A percentile compares a stretch with the other conserved stretches of the same genome.
Evolutionary conservation across 2,797 vertebrate genomes (phyloP).

Genomic region (Liasis olivaceus): DNA sequence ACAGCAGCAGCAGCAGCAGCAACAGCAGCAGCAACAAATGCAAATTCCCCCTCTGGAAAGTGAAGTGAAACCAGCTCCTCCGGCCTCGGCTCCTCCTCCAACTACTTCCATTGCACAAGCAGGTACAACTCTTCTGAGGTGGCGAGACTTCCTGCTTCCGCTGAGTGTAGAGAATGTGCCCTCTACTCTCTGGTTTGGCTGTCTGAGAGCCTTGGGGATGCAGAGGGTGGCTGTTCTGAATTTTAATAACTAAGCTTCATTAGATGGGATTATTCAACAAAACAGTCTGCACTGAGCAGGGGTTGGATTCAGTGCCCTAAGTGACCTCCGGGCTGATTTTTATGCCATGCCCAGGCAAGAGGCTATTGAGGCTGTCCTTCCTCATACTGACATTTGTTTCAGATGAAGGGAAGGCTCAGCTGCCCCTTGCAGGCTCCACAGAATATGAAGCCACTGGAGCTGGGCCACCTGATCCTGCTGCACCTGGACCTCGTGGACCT

Average conservation of each 20-base stretch:
- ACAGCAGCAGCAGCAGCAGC: conserved; percentile 77
- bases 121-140: conserved; percentile 52
- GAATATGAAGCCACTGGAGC: conserved; percentile 84
- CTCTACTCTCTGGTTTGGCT: background rate
- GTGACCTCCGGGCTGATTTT: background rate
- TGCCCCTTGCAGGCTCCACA: conserved; percentile 78
- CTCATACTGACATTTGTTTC: background rate
- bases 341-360: background rate
- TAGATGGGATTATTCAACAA: background rate
- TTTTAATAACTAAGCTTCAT: background rate
- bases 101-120: conserved; percentile 70
- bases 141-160: background rate
- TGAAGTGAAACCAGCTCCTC: conserved; percentile 72
- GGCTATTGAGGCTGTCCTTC: background rate
- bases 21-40: conserved; percentile 59
- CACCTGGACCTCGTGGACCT: conserved; percentile 76
- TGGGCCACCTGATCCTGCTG: conserved; percentile 78
- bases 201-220: background rate
- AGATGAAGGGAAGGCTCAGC: conserved; percentile 87
- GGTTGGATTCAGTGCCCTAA: background rate
- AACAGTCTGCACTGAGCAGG: background rate
- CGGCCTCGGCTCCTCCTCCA: conserved; percentile 61
- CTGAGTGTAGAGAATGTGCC: background rate
- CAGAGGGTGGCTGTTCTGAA: background rate
- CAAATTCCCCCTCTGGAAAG: conserved; percentile 78